A percentile compares a stretch with the other conserved stretches of the same genome.
phyloP scores from a whole-genome alignment of 2,888 invertebrate species.

The Tridacna gigas region DNA sequence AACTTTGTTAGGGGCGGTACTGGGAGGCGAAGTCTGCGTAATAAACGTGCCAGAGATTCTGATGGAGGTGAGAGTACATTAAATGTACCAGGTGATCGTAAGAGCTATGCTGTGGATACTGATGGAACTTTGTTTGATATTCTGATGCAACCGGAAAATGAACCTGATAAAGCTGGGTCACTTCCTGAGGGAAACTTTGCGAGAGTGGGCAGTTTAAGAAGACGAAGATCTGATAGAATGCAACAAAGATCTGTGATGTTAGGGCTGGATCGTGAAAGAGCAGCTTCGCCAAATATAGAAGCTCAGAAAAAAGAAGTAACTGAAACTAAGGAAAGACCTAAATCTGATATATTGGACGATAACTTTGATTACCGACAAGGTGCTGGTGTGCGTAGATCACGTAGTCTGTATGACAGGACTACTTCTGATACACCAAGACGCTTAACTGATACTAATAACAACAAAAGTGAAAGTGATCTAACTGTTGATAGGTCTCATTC shows the following conservation, averaged over 20 bases:
- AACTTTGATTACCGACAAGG: constrained; percentile 60
- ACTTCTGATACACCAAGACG: constrained; percentile 33
- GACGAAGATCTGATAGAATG: constrained; percentile 71
- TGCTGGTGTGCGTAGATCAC: constrained; percentile 63
- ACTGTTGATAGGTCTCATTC: constrained; percentile 48
- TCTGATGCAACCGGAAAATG: constrained; percentile 69
- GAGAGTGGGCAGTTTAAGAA: constrained; percentile 76
- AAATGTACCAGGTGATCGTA: constrained; percentile 61
- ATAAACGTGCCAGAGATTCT: constrained; percentile 54
- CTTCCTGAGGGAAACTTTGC: constrained; percentile 71
- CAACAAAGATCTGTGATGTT: constrained; percentile 65
- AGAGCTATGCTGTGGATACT: constrained; percentile 71
- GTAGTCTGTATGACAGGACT: constrained; percentile 69
- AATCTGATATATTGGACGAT: constrained; percentile 62
- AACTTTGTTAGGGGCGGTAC: constrained; percentile 71
- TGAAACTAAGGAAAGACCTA: constrained; percentile 62
- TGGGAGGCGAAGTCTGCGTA: constrained; percentile 71
- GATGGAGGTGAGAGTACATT: constrained; percentile 56
- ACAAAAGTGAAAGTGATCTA: constrained; percentile 60
- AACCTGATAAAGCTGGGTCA: constrained; percentile 62
- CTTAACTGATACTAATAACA: constrained; percentile 52
- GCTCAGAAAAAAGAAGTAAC: constrained; percentile 53
- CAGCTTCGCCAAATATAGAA: constrained; percentile 75
- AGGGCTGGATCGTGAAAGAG: constrained; percentile 78
- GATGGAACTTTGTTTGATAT: constrained; percentile 76